Evolutionary conservation across 2,113 vertebrate species (phyloP), one percentile per base, ranked within the genome.

Genomic region (Herpailurus yagouaroundi): DNA sequence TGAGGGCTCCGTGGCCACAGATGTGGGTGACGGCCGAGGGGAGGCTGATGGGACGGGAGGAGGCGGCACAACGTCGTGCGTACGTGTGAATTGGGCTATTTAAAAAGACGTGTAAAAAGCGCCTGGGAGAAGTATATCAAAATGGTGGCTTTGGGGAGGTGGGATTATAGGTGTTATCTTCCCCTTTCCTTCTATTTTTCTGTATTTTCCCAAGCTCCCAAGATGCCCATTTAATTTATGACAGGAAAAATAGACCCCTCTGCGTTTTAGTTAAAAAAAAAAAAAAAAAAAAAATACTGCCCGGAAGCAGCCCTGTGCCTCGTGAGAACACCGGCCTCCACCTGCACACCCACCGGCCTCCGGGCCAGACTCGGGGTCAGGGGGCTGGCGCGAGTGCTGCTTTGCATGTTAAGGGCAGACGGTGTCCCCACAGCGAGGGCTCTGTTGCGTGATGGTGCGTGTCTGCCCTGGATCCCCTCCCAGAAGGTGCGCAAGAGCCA

Each of bases 231-330:
- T 41, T 96, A 52, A 52, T 57, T 57, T 52, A 18, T 45, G 31
- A 76, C 64, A 81, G 84, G 81, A 97, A 98, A 96, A 90, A 97
- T 84, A 93, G 33, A 77, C n/a, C 33, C 69, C 12, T 95, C 87
- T 96, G 0, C 55, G 21, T 83, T 91, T 87, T 57, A 82, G 50
- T 85, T 95, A 12, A 1, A 81, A 83, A 91, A 74, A 55, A 55
- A 4, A 55, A 55, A 55, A 1, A 19, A 91, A 55, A 55, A 4
- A 55, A 55, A 55, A 1, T 4, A 63, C 23, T 36, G 60, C 57
- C 36, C 74, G 63, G 38, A 79, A 90, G 80, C 80, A 80, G 63
- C 33, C 52, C 3, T 14, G 38, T 45, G 91, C 74, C 63, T 69
- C 55, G 41, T 12, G 55, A 57, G 55, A 57, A 19, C 4, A 6